A percentile compares a stretch with the other conserved stretches of the same genome.
Conservation (phyloP, 2,888 invertebrate species). For the Stenurella melanura region DNA sequence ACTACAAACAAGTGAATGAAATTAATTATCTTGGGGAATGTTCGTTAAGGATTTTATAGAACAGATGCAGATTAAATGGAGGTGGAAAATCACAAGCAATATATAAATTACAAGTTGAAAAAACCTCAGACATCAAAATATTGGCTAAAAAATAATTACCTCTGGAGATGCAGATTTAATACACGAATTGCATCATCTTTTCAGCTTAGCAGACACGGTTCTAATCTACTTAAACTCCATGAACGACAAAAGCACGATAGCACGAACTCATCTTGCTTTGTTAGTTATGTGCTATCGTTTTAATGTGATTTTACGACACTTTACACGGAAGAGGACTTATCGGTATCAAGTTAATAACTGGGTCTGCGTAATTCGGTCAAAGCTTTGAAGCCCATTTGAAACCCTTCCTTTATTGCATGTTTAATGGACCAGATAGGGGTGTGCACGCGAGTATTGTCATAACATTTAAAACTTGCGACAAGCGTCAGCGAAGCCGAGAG, state of each 20-base stretch:
- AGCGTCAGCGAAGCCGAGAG: neutral
- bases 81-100: too few species aligned
- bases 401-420: neutral
- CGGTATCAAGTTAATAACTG: conserved; percentile 1
- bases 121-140: too few species aligned
- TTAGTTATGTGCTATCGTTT: neutral
- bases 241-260: neutral
- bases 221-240: neutral
- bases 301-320: neutral
- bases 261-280: neutral
- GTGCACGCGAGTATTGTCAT: neutral
- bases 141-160: too few species aligned
- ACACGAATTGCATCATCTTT: neutral
- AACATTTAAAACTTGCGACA: neutral
- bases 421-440: neutral
- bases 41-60: too few species aligned
- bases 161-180: too few species aligned
- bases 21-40: neutral
- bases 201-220: neutral
- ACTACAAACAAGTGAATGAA: neutral
- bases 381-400: neutral
- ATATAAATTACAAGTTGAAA: too few species aligned
- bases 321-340: conserved; percentile 7
- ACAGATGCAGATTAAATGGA: too few species aligned
- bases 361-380: neutral